Evolutionary conservation across 2,888 invertebrate genomes (phyloP).

Genomic region (Operophtera brumata): DNA sequence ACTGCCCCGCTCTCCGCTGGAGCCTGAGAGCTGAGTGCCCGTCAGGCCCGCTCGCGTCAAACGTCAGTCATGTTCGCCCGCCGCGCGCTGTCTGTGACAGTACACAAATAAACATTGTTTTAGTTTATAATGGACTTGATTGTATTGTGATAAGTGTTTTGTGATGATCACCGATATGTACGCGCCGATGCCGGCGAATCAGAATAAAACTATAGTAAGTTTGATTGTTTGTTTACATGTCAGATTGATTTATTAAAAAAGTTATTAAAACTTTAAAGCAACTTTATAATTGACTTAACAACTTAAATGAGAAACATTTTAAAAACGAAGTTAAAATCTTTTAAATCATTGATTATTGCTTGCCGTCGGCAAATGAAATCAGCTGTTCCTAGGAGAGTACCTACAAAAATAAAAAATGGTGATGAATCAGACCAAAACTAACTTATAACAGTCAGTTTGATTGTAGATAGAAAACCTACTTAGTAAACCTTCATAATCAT

Average conservation of each 20-base stretch:
- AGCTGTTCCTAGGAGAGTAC: slow-evolving; percentile 4
- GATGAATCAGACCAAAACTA: not conserved
- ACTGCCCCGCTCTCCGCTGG: slow-evolving; percentile 43
- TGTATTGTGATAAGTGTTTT: slow-evolving; percentile 51
- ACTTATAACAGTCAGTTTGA: not conserved
- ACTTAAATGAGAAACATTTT: not conserved
- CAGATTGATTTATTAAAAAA: not conserved
- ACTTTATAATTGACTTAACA: not conserved
- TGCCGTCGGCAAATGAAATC: slow-evolving; percentile 18
- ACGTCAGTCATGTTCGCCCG: slow-evolving; percentile 50
- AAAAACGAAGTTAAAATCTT: not conserved
- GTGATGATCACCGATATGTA: slow-evolving; percentile 78
- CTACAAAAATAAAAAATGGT: not conserved
- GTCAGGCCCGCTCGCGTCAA: slow-evolving; percentile 41
- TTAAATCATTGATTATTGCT: not conserved
- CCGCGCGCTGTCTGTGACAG: slow-evolving; percentile 41
- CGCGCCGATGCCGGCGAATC: slow-evolving; percentile 70
- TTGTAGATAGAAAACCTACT: too few relatives aligned
- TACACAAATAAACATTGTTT: slow-evolving; percentile 26
- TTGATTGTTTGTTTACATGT: slow-evolving; percentile 14
- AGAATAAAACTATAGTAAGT: slow-evolving; percentile 73
- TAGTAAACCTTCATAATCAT: too few relatives aligned
- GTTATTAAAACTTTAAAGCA: not conserved
- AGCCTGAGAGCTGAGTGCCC: slow-evolving; percentile 20
- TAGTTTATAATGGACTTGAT: slow-evolving; percentile 43